Conservation (phyloP, 92 coral and sea anemone genomes). For the Parazoanthus atlanticus region DNA sequence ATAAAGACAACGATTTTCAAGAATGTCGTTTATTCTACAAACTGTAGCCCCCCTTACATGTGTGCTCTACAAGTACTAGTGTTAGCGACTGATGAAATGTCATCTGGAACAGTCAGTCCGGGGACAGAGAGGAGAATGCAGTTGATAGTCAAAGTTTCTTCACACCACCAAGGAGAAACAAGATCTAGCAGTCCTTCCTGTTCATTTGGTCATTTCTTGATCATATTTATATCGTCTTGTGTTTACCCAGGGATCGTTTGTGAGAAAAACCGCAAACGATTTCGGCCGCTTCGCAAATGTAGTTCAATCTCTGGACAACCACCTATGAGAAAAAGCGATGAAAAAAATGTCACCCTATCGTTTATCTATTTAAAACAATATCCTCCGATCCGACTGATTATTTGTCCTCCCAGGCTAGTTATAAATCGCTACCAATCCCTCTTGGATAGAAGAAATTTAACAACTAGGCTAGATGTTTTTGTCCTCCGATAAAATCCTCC, state of each 20-base stretch:
- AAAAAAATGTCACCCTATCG: neutral
- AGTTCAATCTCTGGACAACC: slow-evolving; percentile 1
- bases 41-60: neutral
- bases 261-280: slow-evolving; percentile 27
- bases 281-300: slow-evolving; percentile 36
- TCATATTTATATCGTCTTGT: neutral
- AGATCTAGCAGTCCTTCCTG: neutral
- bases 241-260: neutral
- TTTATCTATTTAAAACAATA: too few species aligned
- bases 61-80: neutral
- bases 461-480: too few species aligned
- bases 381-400: too few species aligned
- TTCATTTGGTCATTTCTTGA: neutral
- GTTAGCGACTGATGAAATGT: neutral
- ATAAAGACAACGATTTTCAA: neutral
- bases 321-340: slow-evolving; percentile 1
- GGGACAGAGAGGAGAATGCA: neutral
- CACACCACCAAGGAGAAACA: neutral
- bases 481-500: too few species aligned
- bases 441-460: too few species aligned
- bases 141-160: neutral
- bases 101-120: neutral
- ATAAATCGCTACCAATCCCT: too few species aligned
- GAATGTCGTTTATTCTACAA: slow-evolving; percentile 28
- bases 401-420: too few species aligned